Percentiles rank a stretch among this genome's conserved stretches.
These are phyloP conservation scores for Notiomystis cincta DNA, from an alignment of 2,113 vertebrate genomes.

Conservation along the genomic window DNA sequence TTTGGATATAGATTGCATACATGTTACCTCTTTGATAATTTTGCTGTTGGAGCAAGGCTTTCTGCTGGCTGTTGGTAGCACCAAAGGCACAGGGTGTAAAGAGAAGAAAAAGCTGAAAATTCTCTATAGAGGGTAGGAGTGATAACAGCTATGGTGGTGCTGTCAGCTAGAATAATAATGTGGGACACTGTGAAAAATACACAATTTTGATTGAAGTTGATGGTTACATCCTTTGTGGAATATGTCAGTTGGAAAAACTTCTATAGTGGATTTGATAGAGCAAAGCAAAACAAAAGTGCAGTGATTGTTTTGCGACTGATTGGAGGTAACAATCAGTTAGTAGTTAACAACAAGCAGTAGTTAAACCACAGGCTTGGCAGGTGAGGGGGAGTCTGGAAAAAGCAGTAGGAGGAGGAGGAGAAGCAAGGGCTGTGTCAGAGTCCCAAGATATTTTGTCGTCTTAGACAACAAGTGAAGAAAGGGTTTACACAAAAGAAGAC, in stretches of 20 bases:
- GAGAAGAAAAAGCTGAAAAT: not conserved
- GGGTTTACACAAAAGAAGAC: not conserved
- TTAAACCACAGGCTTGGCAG: not conserved
- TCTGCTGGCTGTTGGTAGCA: not conserved
- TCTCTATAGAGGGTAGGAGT: not conserved
- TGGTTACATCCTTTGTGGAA: not conserved
- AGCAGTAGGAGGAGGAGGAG: not conserved
- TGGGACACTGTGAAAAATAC: not conserved
- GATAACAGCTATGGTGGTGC: not conserved
- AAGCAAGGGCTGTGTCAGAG: not conserved
- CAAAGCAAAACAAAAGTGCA: not conserved
- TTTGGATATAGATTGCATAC: accelerated
- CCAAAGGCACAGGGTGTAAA: not conserved
- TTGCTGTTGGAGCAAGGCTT: not conserved
- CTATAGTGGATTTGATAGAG: not conserved
- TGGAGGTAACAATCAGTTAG: no score
- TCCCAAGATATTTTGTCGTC: not conserved
- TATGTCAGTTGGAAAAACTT: not conserved
- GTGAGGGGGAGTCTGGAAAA: not conserved
- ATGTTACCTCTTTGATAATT: not conserved
- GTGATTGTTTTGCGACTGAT: not conserved
- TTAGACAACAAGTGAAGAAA: not conserved
- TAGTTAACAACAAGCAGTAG: no score
- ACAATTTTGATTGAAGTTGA: not conserved
- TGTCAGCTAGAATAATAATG: not conserved